Evolutionary conservation across 2,797 vertebrate genomes (phyloP), one percentile per base, ranked within the genome.

Genomic region (Iguana delicatissima): DNA sequence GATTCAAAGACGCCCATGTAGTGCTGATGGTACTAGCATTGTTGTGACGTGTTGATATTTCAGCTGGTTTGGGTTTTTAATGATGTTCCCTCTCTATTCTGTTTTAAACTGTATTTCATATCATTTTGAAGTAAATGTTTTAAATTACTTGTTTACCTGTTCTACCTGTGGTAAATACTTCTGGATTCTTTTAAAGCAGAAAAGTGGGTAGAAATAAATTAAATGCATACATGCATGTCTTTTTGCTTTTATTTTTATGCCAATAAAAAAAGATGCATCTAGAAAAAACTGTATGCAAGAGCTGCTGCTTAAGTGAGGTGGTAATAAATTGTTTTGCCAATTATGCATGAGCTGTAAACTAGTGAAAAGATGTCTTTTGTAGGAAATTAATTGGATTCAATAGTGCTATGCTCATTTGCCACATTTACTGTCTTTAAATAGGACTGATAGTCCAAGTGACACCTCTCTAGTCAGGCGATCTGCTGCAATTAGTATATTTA

Each of bases 361-460:
- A 59, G 55, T 90, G 55, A 50, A 81, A 86, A 90, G 67, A 74
- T 29, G 50, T 80, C 50, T 82, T 86, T 80, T 74, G 35, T 46
- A 73, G 59, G 74, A 73, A 80, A 90, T 85, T 86, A 80, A 72
- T 73, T 80, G 38, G 72, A 91, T 79, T 84, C 83, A 80, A 87
- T 13, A 0, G 0, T 46, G 0, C 0, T 82, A 79, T 18, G 59
- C 24, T 10, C 6, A 74, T 79, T 90, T 64, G 22, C 81, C 90
- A 91, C 29, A 57, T 18, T 2, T 81, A 73, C 18, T 52, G 46
- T 42, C 76, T 74, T 83, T 77, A 89, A 93, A 91, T 26, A 24
- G 76, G 55, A 57, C 24, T 52, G 35, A 86, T 57, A 80, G 38
- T 55, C 8, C 67, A 90, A 38, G 13, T 29, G 89, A 59, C 42